Base-by-base conservation (phyloP, 2,113 vertebrate species). In the Falco punctatus region DNA sequence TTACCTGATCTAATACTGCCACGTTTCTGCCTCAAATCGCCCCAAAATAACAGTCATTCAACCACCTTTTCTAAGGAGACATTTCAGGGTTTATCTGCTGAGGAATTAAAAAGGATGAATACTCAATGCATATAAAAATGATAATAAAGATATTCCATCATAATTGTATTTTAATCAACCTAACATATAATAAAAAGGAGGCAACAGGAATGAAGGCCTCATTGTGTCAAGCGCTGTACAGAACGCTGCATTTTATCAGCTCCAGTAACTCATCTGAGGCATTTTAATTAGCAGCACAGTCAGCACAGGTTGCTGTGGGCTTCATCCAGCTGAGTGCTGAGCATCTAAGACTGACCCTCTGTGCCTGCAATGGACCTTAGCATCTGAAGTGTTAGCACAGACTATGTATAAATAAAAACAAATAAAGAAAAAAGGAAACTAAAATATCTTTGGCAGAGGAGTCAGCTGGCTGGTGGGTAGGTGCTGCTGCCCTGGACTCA, bases 201-300 rank as follows among this genome's bases (percentile, higher is more conserved):
- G 27, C 15, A 38, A 7, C 4, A 58, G 67, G 46, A 66, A 11
- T 2, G 33, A 35, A n/a, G 32, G 48, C 32, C 51, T 48, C 16
- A 3, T 1, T 11, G 49, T 57, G 57, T 81, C 62, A 20, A 13
- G 51, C 0, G 2, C 42, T 57, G 35, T 3, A 21, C 32, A 22
- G 17, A 48, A 14, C 1, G 1, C 7, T 1, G 2, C 1, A 2
- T 5, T 59, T 30, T 2, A 13, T 58, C 86, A 70, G 70, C 75
- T 42, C 42, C 81, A 6, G 65, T 30, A 54, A 7, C 71, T 65
- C 38, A 0, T 16, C 17, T 30, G 59, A 38, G 73, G 66, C 27
- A 22, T 23, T 69, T 48, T 7, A 30, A 40, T 77, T 44, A 21
- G 24, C 30, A 33, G 46, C 62, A 40, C 1, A 1, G 32, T 16